Evolutionary conservation across 2,797 vertebrate genomes (phyloP), one percentile per base, ranked within the genome.

Genomic region (Limosa lapponica): DNA sequence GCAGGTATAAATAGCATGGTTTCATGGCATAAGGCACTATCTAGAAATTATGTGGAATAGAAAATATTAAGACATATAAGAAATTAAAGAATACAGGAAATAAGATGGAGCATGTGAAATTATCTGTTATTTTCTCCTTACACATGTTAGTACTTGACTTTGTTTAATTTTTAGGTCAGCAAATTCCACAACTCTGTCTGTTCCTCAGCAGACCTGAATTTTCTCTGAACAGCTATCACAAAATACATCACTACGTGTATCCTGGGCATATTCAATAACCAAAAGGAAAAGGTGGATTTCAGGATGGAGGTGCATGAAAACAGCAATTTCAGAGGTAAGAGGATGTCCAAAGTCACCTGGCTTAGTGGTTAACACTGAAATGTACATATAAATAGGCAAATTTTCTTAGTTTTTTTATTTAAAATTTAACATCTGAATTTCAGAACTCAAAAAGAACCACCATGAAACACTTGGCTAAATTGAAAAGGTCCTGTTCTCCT

Each of bases 231-330:
- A 66, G 25, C 19, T 79, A 58, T 7, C 23, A 41, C 48, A 72
- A 64, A 89, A 30, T n/a, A 32, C 3, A 54, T 78, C 20, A 36
- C 15, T 80, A 54, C 55, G 55, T 58, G 22, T 24, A 59, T 41
- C 9, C 27, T 41, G 5, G 6, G 16, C n/a, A 25, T n/a, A 57
- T 44, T 77, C 23, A 75, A 18, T 43, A 83, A 8, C 2, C 0
- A 0, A 46, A 84, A 32, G 20, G 13, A 55, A 89, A 65, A 36
- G 19, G 44, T 34, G 7, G 8, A 32, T 30, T 72, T 82, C 62
- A 58, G 17, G 8, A 69, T 44, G 19, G 12, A 62, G 11, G 10
- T 28, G 3, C 13, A 44, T 32, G 23, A 62, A 77, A 59, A 34
- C 3, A 49, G 7, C 19, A 28, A 52, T 80, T 72, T 16, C 23